A percentile compares a stretch with the other conserved stretches of the same genome.
These are phyloP conservation scores for Chloroclysta siterata DNA, from an alignment of 2,888 invertebrate species.

Conservation along the genomic window DNA sequence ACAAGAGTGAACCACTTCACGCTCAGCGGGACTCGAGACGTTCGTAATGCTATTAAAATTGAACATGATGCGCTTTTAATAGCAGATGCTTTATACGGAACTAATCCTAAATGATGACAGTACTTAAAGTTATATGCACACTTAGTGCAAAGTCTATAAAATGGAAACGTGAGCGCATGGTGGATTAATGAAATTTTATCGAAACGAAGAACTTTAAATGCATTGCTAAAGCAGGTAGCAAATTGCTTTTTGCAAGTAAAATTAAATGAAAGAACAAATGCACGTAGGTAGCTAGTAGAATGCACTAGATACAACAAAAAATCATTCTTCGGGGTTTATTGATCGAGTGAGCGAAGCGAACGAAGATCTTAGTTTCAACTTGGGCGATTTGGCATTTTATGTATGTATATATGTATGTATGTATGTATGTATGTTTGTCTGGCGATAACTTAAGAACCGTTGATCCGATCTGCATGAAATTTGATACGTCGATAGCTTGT, in stretches of 20 bases:
- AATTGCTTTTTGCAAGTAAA: neutral
- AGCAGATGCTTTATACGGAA: slow-evolving; percentile 53
- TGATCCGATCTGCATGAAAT: no score
- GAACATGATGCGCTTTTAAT: slow-evolving; percentile 58
- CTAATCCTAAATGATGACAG: slow-evolving; percentile 57
- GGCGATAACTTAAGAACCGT: no score
- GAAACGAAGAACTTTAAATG: slow-evolving; percentile 12
- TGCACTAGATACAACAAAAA: no score
- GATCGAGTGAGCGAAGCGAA: no score
- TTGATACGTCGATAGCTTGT: no score
- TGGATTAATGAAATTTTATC: slow-evolving; percentile 9
- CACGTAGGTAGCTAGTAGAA: neutral
- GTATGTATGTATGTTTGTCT: no score
- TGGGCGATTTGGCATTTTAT: no score
- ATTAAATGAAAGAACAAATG: neutral
- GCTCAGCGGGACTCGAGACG: slow-evolving; percentile 40
- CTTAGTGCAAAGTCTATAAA: slow-evolving; percentile 44
- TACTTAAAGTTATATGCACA: slow-evolving; percentile 47
- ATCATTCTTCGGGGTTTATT: no score
- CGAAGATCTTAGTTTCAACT: no score
- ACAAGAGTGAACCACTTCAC: slow-evolving; percentile 42
- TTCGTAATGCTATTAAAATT: slow-evolving; percentile 56
- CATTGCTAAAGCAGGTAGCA: neutral
- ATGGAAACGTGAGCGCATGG: slow-evolving; percentile 12
- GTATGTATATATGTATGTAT: no score